phyloP scores from a whole-genome alignment of 2,888 invertebrate genomes.

The Calephelis perditalis region DNA sequence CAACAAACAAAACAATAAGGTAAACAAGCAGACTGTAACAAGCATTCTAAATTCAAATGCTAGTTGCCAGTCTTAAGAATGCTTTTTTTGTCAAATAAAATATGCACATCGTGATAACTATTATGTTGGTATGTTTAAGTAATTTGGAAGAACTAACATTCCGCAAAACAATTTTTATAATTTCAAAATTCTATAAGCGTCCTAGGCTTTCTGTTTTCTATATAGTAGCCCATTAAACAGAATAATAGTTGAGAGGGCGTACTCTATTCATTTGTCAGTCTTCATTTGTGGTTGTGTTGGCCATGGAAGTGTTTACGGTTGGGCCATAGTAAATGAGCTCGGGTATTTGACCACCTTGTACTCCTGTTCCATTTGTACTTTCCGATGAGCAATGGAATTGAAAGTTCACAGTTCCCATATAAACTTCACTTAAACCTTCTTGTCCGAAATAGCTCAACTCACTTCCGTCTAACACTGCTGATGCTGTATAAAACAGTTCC shows the following conservation, averaged over 20 bases:
- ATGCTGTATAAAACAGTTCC: slow-evolving; percentile 96
- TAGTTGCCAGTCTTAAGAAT: no score
- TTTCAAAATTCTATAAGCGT: no score
- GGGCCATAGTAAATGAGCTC: slow-evolving; percentile 97
- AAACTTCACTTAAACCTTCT: slow-evolving; percentile 96
- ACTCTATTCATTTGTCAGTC: slow-evolving; percentile 65
- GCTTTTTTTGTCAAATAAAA: no score
- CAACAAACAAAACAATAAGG: no score
- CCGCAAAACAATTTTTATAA: no score
- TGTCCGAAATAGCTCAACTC: slow-evolving; percentile 98
- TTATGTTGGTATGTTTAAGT: no score
- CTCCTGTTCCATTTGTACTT: slow-evolving; percentile 97
- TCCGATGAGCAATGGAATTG: slow-evolving; percentile 98
- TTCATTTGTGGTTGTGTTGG: slow-evolving; percentile 64
- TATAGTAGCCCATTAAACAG: slow-evolving; percentile 40
- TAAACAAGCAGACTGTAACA: no score
- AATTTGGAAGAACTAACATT: no score
- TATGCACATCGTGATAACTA: no score
- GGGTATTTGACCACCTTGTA: slow-evolving; percentile 98
- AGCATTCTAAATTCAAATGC: no score
- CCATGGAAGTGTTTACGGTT: slow-evolving; percentile 68
- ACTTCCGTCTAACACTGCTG: slow-evolving; percentile 95
- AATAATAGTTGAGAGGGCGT: slow-evolving; percentile 50
- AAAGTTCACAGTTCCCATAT: slow-evolving; percentile 95
- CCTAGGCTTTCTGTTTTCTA: no score